These are phyloP conservation scores for Seriola dumerili DNA, from an alignment of 2,113 vertebrate species.

Conservation along the genomic window DNA sequence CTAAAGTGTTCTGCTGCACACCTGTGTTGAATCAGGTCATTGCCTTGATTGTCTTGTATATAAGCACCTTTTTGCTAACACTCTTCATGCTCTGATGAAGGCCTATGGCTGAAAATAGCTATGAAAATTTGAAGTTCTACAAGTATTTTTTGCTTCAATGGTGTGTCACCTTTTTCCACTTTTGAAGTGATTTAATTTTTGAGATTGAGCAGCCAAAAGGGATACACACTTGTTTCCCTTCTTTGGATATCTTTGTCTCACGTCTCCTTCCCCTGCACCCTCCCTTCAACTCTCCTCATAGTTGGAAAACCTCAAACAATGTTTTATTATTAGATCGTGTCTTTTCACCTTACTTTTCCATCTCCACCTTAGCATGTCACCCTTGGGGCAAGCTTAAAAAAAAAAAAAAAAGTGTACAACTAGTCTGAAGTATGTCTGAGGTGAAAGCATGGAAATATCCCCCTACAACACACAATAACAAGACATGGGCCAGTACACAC, in stretches of 20 bases:
- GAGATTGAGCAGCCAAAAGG: not conserved
- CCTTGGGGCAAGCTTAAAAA: not conserved
- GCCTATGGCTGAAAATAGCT: too few species aligned
- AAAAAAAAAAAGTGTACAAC: not conserved
- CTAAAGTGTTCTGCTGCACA: not conserved
- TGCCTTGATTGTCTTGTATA: not conserved
- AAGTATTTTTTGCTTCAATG: too few species aligned
- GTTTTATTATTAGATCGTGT: not conserved
- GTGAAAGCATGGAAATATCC: not conserved
- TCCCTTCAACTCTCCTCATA: not conserved
- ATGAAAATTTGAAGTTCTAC: too few species aligned
- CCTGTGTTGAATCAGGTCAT: not conserved
- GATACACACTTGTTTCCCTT: not conserved
- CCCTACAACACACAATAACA: constrained; percentile 13
- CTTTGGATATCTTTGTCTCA: not conserved
- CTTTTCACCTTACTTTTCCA: not conserved
- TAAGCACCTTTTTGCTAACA: too few species aligned
- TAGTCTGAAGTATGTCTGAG: not conserved
- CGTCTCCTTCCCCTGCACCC: not conserved
- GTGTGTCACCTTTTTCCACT: not conserved
- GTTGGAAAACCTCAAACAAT: not conserved
- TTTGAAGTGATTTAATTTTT: not conserved
- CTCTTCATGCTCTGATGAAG: too few species aligned
- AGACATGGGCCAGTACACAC: constrained; percentile 32
- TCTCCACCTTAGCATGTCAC: not conserved